Evolutionary conservation across 1,140 invertebrate species (phyloP).

Genomic region (Ectropis grisescens): DNA sequence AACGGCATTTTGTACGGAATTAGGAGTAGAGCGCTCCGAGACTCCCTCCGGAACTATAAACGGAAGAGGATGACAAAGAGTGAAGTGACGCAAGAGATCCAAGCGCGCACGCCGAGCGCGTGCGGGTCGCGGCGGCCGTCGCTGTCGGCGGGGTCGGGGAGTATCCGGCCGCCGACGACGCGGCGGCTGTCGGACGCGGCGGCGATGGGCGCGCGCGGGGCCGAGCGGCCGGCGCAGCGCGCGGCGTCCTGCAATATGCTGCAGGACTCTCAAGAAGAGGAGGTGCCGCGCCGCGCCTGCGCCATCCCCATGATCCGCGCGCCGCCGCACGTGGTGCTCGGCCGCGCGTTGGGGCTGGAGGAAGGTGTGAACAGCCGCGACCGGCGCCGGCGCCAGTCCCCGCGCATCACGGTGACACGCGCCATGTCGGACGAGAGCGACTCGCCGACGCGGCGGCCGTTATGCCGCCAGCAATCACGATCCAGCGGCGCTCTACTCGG

Average conservation of each 20-base stretch:
- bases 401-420: slow-evolving; percentile 78
- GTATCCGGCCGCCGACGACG: slow-evolving; percentile 73
- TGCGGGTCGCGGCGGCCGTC: slow-evolving; percentile 82
- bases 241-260: slow-evolving; percentile 66
- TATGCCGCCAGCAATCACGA: slow-evolving; percentile 68
- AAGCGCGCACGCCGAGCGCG: slow-evolving; percentile 81
- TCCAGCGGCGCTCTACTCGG: slow-evolving; percentile 71
- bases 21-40: slow-evolving; percentile 77
- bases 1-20: slow-evolving; percentile 85
- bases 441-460: slow-evolving; percentile 58
- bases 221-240: slow-evolving; percentile 52
- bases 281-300: slow-evolving; percentile 37
- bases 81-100: slow-evolving; percentile 83
- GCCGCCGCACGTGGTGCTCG: slow-evolving; percentile 68
- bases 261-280: slow-evolving; percentile 65
- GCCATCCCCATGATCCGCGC: slow-evolving; percentile 59
- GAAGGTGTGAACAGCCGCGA: slow-evolving; percentile 32
- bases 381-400: slow-evolving; percentile 70
- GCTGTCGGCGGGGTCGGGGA: slow-evolving; percentile 75
- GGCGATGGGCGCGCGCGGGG: slow-evolving; percentile 60
- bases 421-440: slow-evolving; percentile 80
- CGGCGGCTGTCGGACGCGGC: slow-evolving; percentile 77
- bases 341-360: slow-evolving; percentile 68
- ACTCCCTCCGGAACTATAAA: slow-evolving; percentile 83
- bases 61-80: slow-evolving; percentile 85